Conservation (phyloP, 2,888 invertebrate genomes). For the Cremastinae sp. region DNA sequence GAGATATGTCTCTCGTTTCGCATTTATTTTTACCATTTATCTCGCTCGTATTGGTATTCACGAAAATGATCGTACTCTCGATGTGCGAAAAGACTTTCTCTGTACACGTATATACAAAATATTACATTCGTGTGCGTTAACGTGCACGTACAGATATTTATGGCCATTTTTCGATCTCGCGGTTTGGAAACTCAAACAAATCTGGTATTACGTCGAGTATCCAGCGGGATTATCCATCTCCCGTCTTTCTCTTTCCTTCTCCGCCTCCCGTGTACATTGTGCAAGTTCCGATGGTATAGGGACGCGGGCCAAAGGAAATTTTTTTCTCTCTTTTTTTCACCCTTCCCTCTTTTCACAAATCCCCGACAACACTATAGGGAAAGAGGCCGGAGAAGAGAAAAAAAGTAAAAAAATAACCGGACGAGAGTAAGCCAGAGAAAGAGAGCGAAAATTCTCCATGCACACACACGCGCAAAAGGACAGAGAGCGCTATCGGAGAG, state of each 20-base stretch:
- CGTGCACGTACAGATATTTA: conserved; percentile 41
- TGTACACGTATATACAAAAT: conserved; percentile 1
- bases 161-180: conserved; percentile 59
- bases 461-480: background rate
- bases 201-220: conserved; percentile 56
- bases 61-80: conserved; percentile 14
- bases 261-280: background rate
- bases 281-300: background rate
- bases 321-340: conserved; percentile 39
- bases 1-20: background rate
- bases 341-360: conserved; percentile 49
- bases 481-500: conserved; percentile 39
- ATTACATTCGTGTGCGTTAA: background rate
- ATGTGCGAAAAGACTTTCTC: background rate
- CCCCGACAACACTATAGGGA: conserved; percentile 12
- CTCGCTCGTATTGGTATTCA: conserved; percentile 4
- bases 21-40: conserved; percentile 22
- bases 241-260: conserved; percentile 14
- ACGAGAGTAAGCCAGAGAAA: conserved; percentile 42
- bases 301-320: conserved; percentile 28
- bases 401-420: conserved; percentile 36
- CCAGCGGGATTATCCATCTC: conserved; percentile 54
- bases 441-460: conserved; percentile 1
- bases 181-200: conserved; percentile 61
- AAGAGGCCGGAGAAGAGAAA: conserved; percentile 10